phyloP scores from a whole-genome alignment of 2,888 invertebrate genomes.

The Cataglyphis albicans region DNA sequence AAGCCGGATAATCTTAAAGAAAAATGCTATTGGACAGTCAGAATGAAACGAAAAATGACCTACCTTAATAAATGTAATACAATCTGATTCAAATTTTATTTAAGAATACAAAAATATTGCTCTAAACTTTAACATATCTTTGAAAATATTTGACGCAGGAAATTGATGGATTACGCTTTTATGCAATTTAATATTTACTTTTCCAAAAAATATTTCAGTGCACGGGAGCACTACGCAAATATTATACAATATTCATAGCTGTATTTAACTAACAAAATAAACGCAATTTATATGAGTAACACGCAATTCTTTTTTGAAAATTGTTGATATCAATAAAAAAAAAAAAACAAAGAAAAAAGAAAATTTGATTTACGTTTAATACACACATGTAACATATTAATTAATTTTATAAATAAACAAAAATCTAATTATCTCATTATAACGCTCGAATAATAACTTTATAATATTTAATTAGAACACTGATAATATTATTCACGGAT shows the following conservation, averaged over 20 bases:
- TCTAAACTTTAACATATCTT: not conserved
- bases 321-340: not conserved
- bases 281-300: conserved; percentile 26
- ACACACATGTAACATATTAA: not conserved
- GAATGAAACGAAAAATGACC: not conserved
- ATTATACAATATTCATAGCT: not conserved
- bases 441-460: conserved; percentile 1
- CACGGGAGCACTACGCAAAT: not conserved
- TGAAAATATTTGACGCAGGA: not conserved
- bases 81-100: not conserved
- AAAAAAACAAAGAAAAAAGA: not conserved
- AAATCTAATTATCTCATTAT: conserved; percentile 27
- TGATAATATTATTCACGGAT: conserved; percentile 17
- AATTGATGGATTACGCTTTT: not conserved
- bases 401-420: conserved; percentile 29
- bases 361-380: not conserved
- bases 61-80: not conserved
- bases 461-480: conserved; percentile 10
- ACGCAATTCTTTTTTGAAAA: not conserved
- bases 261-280: conserved; percentile 9
- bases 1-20: conserved; percentile 32
- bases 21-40: not conserved
- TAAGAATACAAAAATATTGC: conserved; percentile 6
- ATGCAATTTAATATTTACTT: conserved; percentile 22
- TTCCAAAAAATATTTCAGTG: conserved; percentile 21